phyloP scores from a whole-genome alignment of 2,113 vertebrate genomes.

The Edolisoma coerulescens region DNA sequence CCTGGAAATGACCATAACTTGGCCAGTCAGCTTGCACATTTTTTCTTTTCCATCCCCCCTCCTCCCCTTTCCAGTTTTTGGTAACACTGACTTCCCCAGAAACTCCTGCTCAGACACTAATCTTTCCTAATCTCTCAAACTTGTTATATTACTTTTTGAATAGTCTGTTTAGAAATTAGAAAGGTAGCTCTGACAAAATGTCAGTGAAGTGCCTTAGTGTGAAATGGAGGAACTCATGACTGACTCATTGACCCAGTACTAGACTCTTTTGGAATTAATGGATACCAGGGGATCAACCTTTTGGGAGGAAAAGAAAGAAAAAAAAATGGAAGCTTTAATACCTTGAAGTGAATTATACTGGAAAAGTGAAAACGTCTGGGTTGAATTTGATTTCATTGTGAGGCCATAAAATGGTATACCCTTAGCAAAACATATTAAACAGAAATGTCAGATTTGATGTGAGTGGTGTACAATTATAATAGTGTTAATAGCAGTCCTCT shows the following conservation, averaged over 20 bases:
- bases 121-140: conserved; percentile 68
- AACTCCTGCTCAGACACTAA: conserved; percentile 52
- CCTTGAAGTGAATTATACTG: conserved; percentile 80
- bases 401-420: conserved; percentile 69
- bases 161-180: conserved; percentile 71
- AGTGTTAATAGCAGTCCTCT: conserved; percentile 74
- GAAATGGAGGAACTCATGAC: conserved; percentile 82
- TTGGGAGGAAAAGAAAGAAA: conserved; percentile 66
- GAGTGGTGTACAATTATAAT: conserved; percentile 71
- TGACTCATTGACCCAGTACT: conserved; percentile 88
- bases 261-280: conserved; percentile 86
- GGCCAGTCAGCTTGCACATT: conserved; percentile 58
- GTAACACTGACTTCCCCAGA: conserved; percentile 47
- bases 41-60: neutral
- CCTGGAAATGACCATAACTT: conserved; percentile 71
- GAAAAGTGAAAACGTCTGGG: conserved; percentile 81
- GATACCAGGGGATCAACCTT: conserved; percentile 82
- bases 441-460: conserved; percentile 72
- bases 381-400: conserved; percentile 72
- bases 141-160: conserved; percentile 77
- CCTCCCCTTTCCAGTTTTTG: neutral
- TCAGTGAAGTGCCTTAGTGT: conserved; percentile 84
- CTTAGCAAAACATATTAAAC: conserved; percentile 72
- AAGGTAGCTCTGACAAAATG: conserved; percentile 85
- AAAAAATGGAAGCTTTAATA: conserved; percentile 83